These are phyloP conservation scores for Crotalus horridus DNA, from an alignment of 2,113 vertebrate species.

Conservation along the genomic window DNA sequence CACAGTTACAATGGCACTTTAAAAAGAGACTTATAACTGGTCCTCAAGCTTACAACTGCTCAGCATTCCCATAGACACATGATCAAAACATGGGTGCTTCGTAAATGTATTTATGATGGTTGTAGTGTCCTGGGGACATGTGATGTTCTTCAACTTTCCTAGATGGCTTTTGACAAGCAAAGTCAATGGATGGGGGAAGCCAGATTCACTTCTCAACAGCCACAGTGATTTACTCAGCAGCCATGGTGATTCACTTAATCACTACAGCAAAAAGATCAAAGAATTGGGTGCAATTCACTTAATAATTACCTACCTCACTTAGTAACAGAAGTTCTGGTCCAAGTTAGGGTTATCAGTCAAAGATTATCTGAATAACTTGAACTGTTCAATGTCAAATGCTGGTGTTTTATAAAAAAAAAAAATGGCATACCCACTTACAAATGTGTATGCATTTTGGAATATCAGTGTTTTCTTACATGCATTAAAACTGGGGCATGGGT, in stretches of 20 bases:
- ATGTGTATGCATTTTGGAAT: neutral
- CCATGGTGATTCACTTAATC: too few species aligned
- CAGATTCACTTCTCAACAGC: neutral
- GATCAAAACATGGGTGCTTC: neutral
- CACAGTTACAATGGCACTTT: neutral
- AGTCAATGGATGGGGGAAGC: neutral
- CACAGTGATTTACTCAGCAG: neutral
- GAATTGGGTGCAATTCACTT: neutral
- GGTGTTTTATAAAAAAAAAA: neutral
- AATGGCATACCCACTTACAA: neutral
- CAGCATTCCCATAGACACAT: neutral
- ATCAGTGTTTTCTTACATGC: neutral
- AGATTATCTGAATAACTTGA: neutral
- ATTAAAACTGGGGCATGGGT: fast-evolving
- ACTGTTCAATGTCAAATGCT: neutral
- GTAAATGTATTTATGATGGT: neutral
- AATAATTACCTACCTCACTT: neutral
- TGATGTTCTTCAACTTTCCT: neutral
- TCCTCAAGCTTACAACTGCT: neutral
- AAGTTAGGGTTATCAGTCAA: neutral
- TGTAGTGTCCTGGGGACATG: neutral
- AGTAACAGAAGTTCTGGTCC: neutral
- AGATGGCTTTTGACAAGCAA: neutral
- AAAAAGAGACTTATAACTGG: neutral
- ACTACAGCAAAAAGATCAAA: neutral